phyloP scores from a whole-genome alignment of 2,888 invertebrate species.

The Spodoptera picta region DNA sequence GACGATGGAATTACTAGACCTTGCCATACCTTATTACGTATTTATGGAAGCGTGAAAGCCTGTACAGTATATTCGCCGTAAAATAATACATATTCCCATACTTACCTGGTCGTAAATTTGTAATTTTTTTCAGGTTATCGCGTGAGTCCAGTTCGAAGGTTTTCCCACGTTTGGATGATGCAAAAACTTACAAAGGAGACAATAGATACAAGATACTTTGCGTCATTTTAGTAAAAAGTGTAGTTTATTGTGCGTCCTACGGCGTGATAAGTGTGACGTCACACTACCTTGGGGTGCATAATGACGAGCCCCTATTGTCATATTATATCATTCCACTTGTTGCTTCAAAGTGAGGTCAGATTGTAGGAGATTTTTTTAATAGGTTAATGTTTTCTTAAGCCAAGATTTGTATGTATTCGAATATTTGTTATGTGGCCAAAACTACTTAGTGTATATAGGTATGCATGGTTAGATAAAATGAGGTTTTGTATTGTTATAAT shows the following conservation, averaged over 20 bases:
- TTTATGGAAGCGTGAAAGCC: slow-evolving; percentile 7
- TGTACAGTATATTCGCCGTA: slow-evolving; percentile 22
- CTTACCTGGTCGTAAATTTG: slow-evolving; percentile 53
- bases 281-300: slow-evolving; percentile 60
- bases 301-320: slow-evolving; percentile 60
- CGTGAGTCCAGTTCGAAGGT: slow-evolving; percentile 39
- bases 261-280: slow-evolving; percentile 81
- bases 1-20: slow-evolving; percentile 8
- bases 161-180: slow-evolving; percentile 75
- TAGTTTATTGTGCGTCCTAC: slow-evolving; percentile 65
- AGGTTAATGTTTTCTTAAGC: not conserved
- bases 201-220: slow-evolving; percentile 72
- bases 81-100: slow-evolving; percentile 33
- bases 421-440: too few species aligned
- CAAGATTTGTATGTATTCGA: not conserved
- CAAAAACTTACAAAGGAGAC: slow-evolving; percentile 71
- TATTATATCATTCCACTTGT: slow-evolving; percentile 78
- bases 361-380: slow-evolving; percentile 13
- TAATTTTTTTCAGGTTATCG: slow-evolving; percentile 62
- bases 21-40: slow-evolving; percentile 9
- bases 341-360: slow-evolving; percentile 47
- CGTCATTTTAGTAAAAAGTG: slow-evolving; percentile 72
- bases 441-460: too few species aligned
- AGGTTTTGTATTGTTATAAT: too few species aligned
- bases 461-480: too few species aligned